Evolutionary conservation across 2,797 vertebrate species (phyloP).

Genomic region (Enteromius unitaeniatus): DNA sequence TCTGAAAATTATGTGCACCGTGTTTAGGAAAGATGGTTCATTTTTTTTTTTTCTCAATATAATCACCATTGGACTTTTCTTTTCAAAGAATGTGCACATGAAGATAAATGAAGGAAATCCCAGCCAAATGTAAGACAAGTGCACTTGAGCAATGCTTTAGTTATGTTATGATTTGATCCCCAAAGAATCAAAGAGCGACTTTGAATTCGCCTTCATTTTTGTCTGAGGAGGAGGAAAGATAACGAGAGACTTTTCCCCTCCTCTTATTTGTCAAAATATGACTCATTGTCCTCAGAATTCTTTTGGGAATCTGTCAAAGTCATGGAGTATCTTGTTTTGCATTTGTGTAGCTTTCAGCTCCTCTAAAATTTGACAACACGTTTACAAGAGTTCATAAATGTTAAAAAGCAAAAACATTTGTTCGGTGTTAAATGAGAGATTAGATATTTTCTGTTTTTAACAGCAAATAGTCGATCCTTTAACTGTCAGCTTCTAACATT

Average conservation of each 20-base stretch:
- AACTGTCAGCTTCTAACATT: constrained; percentile 15
- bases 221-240: neutral
- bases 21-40: constrained; percentile 20
- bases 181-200: constrained; percentile 16
- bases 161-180: constrained; percentile 26
- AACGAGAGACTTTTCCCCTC: constrained; percentile 1
- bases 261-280: constrained; percentile 12
- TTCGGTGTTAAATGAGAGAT: constrained; percentile 17
- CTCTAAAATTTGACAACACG: neutral
- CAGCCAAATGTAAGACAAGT: neutral
- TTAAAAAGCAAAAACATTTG: neutral
- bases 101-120: constrained; percentile 22
- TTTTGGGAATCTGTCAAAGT: constrained; percentile 19
- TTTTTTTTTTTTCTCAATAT: constrained; percentile 13
- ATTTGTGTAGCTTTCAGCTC: neutral
- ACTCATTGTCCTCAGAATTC: constrained; percentile 8
- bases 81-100: neutral
- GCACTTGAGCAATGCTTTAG: constrained; percentile 15
- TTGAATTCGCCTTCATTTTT: constrained; percentile 22
- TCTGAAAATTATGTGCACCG: neutral
- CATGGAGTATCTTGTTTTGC: constrained; percentile 19
- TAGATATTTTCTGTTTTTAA: constrained; percentile 9
- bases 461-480: neutral
- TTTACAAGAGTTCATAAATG: constrained; percentile 7
- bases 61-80: constrained; percentile 1